These are phyloP conservation scores for Clivina fossor DNA, from an alignment of 2,888 invertebrate genomes.

Conservation along the genomic window DNA sequence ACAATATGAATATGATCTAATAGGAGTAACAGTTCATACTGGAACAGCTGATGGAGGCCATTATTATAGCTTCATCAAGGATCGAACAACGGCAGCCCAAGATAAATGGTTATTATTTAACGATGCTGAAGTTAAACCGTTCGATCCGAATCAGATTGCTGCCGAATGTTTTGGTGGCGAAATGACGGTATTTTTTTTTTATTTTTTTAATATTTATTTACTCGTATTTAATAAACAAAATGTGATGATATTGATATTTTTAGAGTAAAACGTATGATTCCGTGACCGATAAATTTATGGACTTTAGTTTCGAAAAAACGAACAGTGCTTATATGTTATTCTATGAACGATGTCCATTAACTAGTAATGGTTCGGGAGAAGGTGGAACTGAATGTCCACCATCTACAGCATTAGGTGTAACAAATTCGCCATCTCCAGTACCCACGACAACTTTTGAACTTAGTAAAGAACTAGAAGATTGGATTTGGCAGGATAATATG, in stretches of 20 bases:
- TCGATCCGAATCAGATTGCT: conserved; percentile 92
- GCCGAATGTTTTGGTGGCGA: conserved; percentile 97
- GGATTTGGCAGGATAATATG: conserved; percentile 98
- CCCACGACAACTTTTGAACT: conserved; percentile 57
- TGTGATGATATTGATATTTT: conserved; percentile 10
- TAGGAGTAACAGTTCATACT: conserved; percentile 93
- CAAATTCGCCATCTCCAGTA: conserved; percentile 37
- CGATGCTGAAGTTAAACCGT: conserved; percentile 91
- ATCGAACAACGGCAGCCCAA: conserved; percentile 70
- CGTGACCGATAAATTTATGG: conserved; percentile 95
- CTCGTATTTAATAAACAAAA: conserved; percentile 27
- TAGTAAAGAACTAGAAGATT: conserved; percentile 82
- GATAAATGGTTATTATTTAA: conserved; percentile 94
- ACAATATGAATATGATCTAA: conserved; percentile 69
- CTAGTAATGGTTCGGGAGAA: conserved; percentile 49
- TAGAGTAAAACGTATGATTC: conserved; percentile 96
- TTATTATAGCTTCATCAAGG: conserved; percentile 94
- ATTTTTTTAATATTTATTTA: conserved; percentile 8
- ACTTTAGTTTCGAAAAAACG: conserved; percentile 96
- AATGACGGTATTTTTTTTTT: conserved; percentile 71
- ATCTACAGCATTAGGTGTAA: conserved; percentile 33
- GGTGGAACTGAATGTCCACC: conserved; percentile 42
- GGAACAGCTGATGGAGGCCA: conserved; percentile 98
- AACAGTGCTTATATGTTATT: conserved; percentile 98
- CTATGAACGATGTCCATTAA: conserved; percentile 75